phyloP scores from a whole-genome alignment of 2,888 invertebrate species.

The Amphipoea oculea region DNA sequence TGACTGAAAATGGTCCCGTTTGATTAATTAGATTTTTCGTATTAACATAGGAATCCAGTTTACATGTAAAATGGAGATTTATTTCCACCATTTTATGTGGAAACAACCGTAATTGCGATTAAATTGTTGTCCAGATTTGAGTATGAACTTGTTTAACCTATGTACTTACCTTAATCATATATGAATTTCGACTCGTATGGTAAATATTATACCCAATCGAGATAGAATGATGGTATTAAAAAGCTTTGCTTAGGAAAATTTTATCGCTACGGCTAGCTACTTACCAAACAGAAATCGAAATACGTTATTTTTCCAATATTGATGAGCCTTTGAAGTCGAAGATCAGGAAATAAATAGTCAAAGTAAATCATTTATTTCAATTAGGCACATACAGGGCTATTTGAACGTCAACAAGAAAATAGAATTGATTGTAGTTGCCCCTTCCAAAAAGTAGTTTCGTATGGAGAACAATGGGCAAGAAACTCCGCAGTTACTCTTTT shows the following conservation, averaged over 20 bases:
- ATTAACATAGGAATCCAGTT: constrained; percentile 71
- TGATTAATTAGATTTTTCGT: constrained; percentile 64
- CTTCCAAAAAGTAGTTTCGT: neutral
- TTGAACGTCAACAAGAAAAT: neutral
- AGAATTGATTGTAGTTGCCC: neutral
- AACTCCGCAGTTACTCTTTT: neutral
- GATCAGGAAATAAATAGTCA: neutral
- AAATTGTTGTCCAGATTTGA: constrained; percentile 44
- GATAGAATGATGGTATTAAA: neutral
- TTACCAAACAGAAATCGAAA: neutral
- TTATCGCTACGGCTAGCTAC: neutral
- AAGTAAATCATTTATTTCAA: neutral
- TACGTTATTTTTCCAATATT: neutral
- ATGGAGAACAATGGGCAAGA: neutral
- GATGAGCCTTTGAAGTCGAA: neutral
- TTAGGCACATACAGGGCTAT: too few relatives aligned
- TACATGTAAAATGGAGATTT: constrained; percentile 68
- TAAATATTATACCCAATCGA: neutral
- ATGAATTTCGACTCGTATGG: neutral
- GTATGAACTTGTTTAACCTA: constrained; percentile 23
- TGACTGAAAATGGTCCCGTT: constrained; percentile 49
- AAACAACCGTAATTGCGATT: constrained; percentile 63
- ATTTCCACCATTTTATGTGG: constrained; percentile 54
- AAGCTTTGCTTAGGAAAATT: neutral
- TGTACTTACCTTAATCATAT: constrained; percentile 4